A percentile compares a stretch with the other conserved stretches of the same genome.
These are phyloP conservation scores for Rhagoletis zephyria DNA, from an alignment of 1,140 invertebrate genomes.

Conservation along the genomic window DNA sequence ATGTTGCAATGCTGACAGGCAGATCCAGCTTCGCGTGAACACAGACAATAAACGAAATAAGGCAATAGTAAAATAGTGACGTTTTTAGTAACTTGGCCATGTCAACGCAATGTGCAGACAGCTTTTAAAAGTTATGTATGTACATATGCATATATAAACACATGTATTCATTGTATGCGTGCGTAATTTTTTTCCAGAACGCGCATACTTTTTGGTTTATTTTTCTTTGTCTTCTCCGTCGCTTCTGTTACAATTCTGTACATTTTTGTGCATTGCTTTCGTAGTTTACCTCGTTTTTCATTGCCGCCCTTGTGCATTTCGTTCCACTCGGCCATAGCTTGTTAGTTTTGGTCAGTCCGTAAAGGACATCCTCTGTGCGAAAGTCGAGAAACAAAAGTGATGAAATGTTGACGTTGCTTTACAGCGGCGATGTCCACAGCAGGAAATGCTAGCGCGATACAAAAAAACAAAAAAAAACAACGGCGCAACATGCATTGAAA, in stretches of 20 bases:
- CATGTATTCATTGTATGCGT: not conserved
- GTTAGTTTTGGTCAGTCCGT: not conserved
- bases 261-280: not conserved
- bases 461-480: no score
- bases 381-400: constrained; percentile 12
- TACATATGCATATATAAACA: not conserved
- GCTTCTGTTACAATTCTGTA: not conserved
- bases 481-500: not conserved
- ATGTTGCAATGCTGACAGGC: not conserved
- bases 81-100: not conserved
- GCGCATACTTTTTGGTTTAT: not conserved
- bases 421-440: not conserved
- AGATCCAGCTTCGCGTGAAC: not conserved
- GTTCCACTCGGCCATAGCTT: no score
- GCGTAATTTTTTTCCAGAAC: not conserved
- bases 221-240: not conserved
- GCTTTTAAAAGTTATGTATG: no score
- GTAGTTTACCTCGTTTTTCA: not conserved
- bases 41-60: not conserved
- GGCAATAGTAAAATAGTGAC: not conserved
- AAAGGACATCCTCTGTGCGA: not conserved
- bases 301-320: not conserved
- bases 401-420: constrained; percentile 28
- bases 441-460: not conserved
- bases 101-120: not conserved